Percentiles rank a stretch among this genome's conserved stretches.
Conservation (phyloP, 2,888 invertebrate species). For the Sphaerophoria rueppellii region DNA sequence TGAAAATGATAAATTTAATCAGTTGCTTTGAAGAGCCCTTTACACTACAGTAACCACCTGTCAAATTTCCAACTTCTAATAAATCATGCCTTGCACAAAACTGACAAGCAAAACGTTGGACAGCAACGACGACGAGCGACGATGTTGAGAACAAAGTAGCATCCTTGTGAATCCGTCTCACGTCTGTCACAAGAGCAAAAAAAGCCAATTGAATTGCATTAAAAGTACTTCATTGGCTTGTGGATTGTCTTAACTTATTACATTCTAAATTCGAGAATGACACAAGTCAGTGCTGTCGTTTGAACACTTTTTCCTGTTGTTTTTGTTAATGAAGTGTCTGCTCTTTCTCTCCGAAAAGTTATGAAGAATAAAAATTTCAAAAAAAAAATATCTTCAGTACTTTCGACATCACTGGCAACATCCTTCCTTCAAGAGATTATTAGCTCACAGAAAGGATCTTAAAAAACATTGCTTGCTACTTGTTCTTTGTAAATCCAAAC, state of each 20-base stretch:
- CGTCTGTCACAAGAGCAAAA: slow-evolving; percentile 23
- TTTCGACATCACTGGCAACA: slow-evolving; percentile 6
- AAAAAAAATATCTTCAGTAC: background rate
- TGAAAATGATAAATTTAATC: slow-evolving; percentile 35
- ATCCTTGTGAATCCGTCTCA: slow-evolving; percentile 18
- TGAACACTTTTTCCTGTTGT: background rate
- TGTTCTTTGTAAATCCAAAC: slow-evolving; percentile 53
- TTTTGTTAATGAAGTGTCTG: no score
- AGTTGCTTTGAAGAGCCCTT: slow-evolving; percentile 12
- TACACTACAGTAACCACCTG: slow-evolving; percentile 11
- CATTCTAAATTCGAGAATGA: background rate
- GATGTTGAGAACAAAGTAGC: background rate
- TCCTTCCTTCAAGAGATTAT: slow-evolving; percentile 5
- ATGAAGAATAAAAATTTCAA: no score
- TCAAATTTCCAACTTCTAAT: slow-evolving; percentile 40
- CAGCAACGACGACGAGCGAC: background rate
- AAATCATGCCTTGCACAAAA: slow-evolving; percentile 38
- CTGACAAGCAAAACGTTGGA: slow-evolving; percentile 21
- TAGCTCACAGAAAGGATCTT: slow-evolving; percentile 43
- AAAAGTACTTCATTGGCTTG: slow-evolving; percentile 18
- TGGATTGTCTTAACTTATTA: slow-evolving; percentile 28
- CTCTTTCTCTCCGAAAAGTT: no score
- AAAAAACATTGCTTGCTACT: slow-evolving; percentile 37
- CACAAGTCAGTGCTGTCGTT: slow-evolving; percentile 1
- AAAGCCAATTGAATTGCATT: slow-evolving; percentile 37